Evolutionary conservation across 2,113 vertebrate genomes (phyloP), one percentile per base, ranked within the genome.

Genomic region (Ageneiosus marmoratus): DNA sequence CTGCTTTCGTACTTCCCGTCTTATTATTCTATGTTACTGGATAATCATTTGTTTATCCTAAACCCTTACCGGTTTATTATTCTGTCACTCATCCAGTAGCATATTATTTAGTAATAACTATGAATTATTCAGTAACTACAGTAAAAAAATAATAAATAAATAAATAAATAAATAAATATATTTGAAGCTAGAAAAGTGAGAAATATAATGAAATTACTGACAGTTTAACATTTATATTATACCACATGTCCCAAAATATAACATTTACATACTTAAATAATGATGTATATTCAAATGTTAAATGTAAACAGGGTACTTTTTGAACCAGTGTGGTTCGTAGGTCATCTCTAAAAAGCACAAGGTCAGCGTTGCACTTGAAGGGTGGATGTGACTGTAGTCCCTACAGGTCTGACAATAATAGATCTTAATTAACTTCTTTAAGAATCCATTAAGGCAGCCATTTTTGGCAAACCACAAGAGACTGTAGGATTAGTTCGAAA

Each of bases 371-470:
- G 70, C 22, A 41, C 50, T 50, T 27, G 80, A 63, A 77, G 79
- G 60, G 75, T 82, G n/a, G 69, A 29, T 56, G 67, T 77, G 60
- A 77, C 70, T n/a, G 13, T 58, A 24, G 77, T 92, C 92, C 91
- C 91, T 84, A 20, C 80, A 88, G 92, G 46, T 83, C 70, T 82
- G 87, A 91, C 87, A 90, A 88, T 84, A 88, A 88, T 86, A 50
- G 79, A n/a, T 62, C 87, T 78, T 91, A 92, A 92, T 93, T 91
- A 88, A 90, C 87, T 90, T 85, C 89, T 88, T 70, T 87, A 74
- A 81, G 85, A 84, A 79, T 88, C 89, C 88, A 81, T 91, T 92
- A 92, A 86, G 88, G 83, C 80, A 34, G 85, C 89, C 91, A 87
- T 90, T 91, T 92, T 91, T 91, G 91, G 92, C 86, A 69, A 79